Conservation (phyloP, 2,888 invertebrate species). For the Cenopis cana region DNA sequence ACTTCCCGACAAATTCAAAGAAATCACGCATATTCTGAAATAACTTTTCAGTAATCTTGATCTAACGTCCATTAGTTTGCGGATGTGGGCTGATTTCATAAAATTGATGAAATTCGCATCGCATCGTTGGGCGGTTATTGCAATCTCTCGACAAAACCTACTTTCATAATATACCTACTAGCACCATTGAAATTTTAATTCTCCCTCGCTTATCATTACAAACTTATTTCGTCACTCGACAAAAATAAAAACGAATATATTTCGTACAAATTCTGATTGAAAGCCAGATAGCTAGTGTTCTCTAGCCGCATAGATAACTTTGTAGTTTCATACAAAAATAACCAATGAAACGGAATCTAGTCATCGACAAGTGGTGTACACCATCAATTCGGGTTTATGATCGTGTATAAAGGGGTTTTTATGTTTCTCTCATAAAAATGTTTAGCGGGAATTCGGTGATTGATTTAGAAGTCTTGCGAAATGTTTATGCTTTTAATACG, state of each 20-base stretch:
- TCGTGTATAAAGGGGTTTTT: slow-evolving; percentile 40
- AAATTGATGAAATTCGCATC: background rate
- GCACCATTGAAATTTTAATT: slow-evolving; percentile 4
- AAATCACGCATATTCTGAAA: slow-evolving; percentile 3
- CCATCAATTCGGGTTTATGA: slow-evolving; percentile 43
- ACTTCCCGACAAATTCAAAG: background rate
- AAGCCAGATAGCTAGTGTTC: background rate
- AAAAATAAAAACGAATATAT: background rate
- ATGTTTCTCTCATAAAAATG: slow-evolving; percentile 43
- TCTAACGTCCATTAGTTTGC: slow-evolving; percentile 12
- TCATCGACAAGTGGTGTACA: slow-evolving; percentile 36
- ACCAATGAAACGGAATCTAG: slow-evolving; percentile 33
- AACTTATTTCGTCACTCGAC: background rate
- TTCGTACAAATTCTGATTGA: background rate
- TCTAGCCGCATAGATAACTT: slow-evolving; percentile 7
- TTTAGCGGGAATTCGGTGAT: slow-evolving; percentile 30
- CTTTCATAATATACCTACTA: background rate
- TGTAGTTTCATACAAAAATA: slow-evolving; percentile 31
- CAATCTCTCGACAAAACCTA: background rate
- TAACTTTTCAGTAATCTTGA: background rate
- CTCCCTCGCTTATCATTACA: slow-evolving; percentile 3
- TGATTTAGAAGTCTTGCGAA: slow-evolving; percentile 44
- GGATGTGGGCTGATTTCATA: slow-evolving; percentile 8
- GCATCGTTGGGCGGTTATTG: background rate
- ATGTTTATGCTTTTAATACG: slow-evolving; percentile 42